Evolutionary conservation across 2,797 vertebrate genomes (phyloP).

Genomic region (Sebastes kiyomatsui): DNA sequence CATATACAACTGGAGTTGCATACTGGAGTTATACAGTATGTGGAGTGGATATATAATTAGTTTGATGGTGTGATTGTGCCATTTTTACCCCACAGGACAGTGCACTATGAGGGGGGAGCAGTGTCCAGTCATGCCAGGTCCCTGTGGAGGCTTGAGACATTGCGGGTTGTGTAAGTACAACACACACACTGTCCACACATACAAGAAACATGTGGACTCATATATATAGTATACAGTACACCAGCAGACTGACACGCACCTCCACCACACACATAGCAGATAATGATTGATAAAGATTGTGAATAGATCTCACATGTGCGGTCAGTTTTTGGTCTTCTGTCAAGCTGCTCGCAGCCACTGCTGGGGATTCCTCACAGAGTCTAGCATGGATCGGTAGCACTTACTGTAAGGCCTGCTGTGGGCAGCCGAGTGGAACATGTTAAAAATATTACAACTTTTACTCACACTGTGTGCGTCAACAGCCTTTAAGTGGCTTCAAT

Average conservation of each 20-base stretch:
- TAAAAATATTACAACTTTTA: slow-evolving; percentile 11
- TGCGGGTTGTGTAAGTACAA: slow-evolving; percentile 92
- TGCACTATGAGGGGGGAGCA: slow-evolving; percentile 94
- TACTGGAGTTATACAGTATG: not conserved
- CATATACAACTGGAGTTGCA: too few species aligned
- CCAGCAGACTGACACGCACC: not conserved
- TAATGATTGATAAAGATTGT: not conserved
- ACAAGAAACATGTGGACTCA: not conserved
- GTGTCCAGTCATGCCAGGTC: slow-evolving; percentile 94
- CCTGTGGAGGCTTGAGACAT: slow-evolving; percentile 94
- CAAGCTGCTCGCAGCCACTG: not conserved
- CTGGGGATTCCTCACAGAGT: not conserved
- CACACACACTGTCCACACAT: not conserved
- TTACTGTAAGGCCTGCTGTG: not conserved
- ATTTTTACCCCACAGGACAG: slow-evolving; percentile 81
- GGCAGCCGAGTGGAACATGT: not conserved
- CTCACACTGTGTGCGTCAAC: not conserved
- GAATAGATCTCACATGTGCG: not conserved
- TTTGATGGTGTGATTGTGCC: not conserved
- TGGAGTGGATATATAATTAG: not conserved
- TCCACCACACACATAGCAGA: not conserved
- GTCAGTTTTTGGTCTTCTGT: not conserved
- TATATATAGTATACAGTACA: not conserved
- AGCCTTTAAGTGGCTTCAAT: slow-evolving; percentile 2
- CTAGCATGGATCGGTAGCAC: not conserved